phyloP scores from a whole-genome alignment of 2,797 vertebrate genomes.

The Enteromius treurensis region DNA sequence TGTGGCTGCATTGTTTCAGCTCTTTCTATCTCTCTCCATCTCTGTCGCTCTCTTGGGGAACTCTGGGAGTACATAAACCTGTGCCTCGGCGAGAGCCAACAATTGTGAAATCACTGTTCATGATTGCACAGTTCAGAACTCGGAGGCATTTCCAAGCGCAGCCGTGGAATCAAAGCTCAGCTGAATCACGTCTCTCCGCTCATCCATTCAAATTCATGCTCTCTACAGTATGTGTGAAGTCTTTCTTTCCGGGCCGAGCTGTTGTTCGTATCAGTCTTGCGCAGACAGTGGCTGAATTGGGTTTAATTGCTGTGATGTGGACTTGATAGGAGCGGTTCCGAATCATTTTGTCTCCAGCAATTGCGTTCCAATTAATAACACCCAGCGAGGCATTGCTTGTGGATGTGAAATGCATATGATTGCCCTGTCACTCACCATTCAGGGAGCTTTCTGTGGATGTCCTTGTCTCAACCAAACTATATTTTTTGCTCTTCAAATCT shows the following conservation, averaged over 20 bases:
- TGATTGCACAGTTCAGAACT: conserved; percentile 38
- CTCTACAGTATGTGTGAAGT: conserved; percentile 28
- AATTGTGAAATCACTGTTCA: conserved; percentile 63
- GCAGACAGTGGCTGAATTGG: conserved; percentile 56
- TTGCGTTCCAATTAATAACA: conserved; percentile 81
- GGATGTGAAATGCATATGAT: conserved; percentile 76
- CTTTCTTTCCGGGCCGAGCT: conserved; percentile 1
- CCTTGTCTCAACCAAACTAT: conserved; percentile 52
- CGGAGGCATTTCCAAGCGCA: conserved; percentile 35
- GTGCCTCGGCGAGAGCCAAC: conserved; percentile 52
- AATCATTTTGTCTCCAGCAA: conserved; percentile 62
- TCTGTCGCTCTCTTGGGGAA: conserved; percentile 52
- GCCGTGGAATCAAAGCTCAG: conserved; percentile 67
- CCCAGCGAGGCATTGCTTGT: conserved; percentile 73
- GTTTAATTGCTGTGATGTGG: conserved; percentile 79
- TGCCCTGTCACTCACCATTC: conserved; percentile 77
- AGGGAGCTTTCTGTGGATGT: conserved; percentile 65
- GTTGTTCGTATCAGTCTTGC: conserved; percentile 56
- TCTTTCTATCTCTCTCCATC: conserved; percentile 26
- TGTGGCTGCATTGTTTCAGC: conserved; percentile 36
- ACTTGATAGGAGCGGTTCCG: conserved; percentile 72
- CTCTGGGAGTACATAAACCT: conserved; percentile 48
- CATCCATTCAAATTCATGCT: conserved; percentile 66
- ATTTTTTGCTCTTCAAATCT: conserved; percentile 19
- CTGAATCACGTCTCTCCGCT: conserved; percentile 66